Evolutionary conservation across 2,888 invertebrate genomes (phyloP), one percentile per base, ranked within the genome.

Genomic region (Cetonia aurata): DNA sequence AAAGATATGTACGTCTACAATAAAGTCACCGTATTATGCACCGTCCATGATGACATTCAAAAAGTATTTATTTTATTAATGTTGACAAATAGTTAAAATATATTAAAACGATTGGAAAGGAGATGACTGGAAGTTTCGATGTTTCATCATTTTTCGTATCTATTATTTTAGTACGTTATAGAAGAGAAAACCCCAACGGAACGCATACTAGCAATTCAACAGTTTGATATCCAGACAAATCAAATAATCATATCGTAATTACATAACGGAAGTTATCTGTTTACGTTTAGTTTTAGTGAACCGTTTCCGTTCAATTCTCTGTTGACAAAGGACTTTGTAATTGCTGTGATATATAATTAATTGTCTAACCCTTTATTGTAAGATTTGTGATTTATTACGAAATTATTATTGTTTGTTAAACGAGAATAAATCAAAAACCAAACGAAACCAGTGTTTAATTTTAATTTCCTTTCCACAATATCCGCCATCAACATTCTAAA

Each of bases 211-310:
- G 37, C 1, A 37, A 37, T 10, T 6, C 37, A 37, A 33, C 53
- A 60, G 55, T 77, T 74, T 72, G 37, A 37, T 79, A 77, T 74
- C 74, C 76, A 73, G 78, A 80, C 80, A 79, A 79, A 80, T 80
- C 80, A 80, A 77, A 75, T 75, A 71, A 75, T 78, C 80, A 80
- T 80, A 80, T 80, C 80, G 78, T 78, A 79, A 74, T 71, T 73
- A 73, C 33, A 25, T 74, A 71, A 74, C 74, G 71, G 74, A 73
- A 75, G 75, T 77, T 75, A 66, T 71, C 15, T 33, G 46, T 56
- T 46, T 52, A 55, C 53, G 33, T 70, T 68, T 17, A 56, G 70
- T 71, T 74, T 72, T 55, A 55, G 71, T 75, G 71, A 71, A 74
- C 75, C 75, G 69, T 75, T 72, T 74, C 70, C 66, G 72, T 71